A percentile compares a stretch with the other conserved stretches of the same genome.
phyloP scores from a whole-genome alignment of 2,888 invertebrate genomes.

The Meloe dianella region DNA sequence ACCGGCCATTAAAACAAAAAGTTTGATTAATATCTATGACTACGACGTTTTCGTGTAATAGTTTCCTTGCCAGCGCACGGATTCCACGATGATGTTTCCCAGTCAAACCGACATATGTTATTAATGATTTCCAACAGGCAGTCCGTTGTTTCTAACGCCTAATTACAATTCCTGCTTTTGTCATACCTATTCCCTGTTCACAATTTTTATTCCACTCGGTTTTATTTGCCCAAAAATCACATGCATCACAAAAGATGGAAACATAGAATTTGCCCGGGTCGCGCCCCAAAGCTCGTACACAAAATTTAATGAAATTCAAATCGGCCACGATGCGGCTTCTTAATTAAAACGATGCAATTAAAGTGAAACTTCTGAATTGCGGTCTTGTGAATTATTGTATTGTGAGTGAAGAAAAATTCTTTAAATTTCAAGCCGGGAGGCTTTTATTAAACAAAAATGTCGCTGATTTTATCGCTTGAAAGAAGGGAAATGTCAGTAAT shows the following conservation, averaged over 20 bases:
- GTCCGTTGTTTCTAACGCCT: conserved; percentile 22
- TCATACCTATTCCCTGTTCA: conserved; percentile 17
- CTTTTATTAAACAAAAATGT: conserved; percentile 20
- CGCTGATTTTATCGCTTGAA: conserved; percentile 19
- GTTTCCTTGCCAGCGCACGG: conserved; percentile 33
- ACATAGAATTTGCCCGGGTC: not conserved
- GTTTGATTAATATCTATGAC: conserved; percentile 42
- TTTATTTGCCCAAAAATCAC: not conserved
- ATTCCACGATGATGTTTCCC: conserved; percentile 35
- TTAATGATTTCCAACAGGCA: conserved; percentile 36
- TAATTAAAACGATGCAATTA: conserved; percentile 35
- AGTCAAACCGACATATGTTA: conserved; percentile 39
- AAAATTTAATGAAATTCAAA: conserved; percentile 32
- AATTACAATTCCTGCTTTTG: conserved; percentile 21
- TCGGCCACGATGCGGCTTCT: conserved; percentile 29
- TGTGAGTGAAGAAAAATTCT: conserved; percentile 17
- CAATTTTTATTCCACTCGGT: conserved; percentile 11
- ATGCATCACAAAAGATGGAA: not conserved
- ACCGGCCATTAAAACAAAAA: conserved; percentile 40
- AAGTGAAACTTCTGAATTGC: conserved; percentile 31
- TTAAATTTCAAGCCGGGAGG: conserved; percentile 14
- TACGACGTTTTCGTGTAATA: conserved; percentile 40
- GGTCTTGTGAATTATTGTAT: conserved; percentile 27
- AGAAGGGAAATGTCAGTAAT: conserved; percentile 27
- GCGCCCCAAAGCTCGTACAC: not conserved